phyloP scores from a whole-genome alignment of 64 coral and sea anemone species.

The Pachyseris speciosa region DNA sequence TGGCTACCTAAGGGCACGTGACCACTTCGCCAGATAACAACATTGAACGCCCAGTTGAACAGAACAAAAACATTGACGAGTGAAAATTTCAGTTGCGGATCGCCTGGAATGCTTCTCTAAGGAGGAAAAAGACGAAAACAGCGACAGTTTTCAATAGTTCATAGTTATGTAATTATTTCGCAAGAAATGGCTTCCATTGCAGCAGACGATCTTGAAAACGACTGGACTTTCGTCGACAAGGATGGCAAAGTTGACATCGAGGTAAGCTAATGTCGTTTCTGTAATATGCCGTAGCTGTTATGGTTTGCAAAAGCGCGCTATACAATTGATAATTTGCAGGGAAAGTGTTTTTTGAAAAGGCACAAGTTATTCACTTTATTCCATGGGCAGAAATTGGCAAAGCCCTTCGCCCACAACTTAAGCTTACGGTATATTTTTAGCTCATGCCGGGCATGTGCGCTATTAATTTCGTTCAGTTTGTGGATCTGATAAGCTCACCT shows the following conservation, averaged over 20 bases:
- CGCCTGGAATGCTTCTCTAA: background rate
- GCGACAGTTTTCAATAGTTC: background rate
- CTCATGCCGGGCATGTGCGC: too few species aligned
- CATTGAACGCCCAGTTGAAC: background rate
- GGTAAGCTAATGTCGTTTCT: background rate
- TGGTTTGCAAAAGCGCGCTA: too few species aligned
- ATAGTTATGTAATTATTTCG: background rate
- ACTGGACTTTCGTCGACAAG: slow-evolving; percentile 40
- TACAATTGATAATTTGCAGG: too few species aligned
- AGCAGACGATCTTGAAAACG: slow-evolving; percentile 36
- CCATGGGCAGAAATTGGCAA: too few species aligned
- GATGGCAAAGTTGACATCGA: slow-evolving; percentile 33
- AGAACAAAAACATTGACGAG: slow-evolving; percentile 11
- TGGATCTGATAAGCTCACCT: too few species aligned
- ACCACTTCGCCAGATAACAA: background rate
- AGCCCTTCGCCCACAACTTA: too few species aligned
- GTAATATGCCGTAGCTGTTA: too few species aligned
- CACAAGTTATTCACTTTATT: too few species aligned
- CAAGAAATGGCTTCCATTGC: background rate
- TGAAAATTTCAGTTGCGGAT: background rate
- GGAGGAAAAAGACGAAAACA: background rate
- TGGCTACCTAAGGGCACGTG: background rate
- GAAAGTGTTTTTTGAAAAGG: too few species aligned
- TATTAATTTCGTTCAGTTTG: too few species aligned
- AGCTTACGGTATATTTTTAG: too few species aligned